phyloP scores from a whole-genome alignment of 1,140 invertebrate genomes.

The Phthorimaea operculella region DNA sequence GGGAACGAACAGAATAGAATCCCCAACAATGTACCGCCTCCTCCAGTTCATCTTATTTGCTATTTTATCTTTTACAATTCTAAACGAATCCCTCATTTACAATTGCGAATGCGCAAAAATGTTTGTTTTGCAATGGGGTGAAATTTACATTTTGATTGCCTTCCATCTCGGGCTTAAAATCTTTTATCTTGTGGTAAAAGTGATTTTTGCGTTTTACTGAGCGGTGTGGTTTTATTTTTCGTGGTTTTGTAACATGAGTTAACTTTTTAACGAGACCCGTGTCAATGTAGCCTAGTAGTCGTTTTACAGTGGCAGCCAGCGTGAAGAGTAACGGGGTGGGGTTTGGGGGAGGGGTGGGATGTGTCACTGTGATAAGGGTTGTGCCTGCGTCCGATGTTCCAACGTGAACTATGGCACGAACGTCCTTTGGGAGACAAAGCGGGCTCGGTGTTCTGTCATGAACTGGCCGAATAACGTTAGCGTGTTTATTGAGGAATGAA shows the following conservation, averaged over 20 bases:
- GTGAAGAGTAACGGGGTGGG: neutral
- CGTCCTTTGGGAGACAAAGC: neutral
- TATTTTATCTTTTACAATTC: neutral
- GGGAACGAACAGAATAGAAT: neutral
- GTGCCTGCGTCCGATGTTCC: neutral
- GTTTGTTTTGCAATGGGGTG: neutral
- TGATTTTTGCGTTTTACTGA: neutral
- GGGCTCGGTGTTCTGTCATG: too few relatives aligned
- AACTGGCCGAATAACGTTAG: too few relatives aligned
- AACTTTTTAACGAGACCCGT: slow-evolving; percentile 3
- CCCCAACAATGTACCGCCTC: neutral
- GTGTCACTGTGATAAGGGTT: neutral
- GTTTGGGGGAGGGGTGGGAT: neutral
- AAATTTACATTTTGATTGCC: neutral
- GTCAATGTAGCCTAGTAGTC: neutral
- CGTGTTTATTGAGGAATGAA: too few relatives aligned
- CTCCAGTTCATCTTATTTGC: neutral
- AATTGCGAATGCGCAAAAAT: neutral
- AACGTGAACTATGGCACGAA: neutral
- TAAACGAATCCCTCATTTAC: neutral
- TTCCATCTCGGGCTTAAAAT: neutral
- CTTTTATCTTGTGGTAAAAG: slow-evolving; percentile 1
- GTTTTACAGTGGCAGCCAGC: neutral
- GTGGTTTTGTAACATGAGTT: neutral
- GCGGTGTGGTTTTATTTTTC: neutral